Evolutionary conservation across 1,140 invertebrate genomes (phyloP), one percentile per base, ranked within the genome.

Genomic region (Halyomorpha halys): DNA sequence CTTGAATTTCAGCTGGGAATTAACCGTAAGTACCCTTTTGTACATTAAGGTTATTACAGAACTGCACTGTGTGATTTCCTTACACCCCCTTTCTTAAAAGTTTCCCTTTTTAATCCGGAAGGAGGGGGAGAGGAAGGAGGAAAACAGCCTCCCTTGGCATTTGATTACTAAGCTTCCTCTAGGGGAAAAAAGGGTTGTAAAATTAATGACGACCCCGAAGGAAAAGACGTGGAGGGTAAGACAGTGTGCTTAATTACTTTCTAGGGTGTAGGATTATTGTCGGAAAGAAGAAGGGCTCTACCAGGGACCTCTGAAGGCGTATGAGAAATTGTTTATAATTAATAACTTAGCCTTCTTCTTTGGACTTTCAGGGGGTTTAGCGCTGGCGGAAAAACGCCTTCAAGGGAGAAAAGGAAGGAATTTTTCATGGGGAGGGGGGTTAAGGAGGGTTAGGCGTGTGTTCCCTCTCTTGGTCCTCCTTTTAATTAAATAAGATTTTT

Each of bases 241-340:
- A 56, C 53, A 56, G 53, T 56, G 53, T 56, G 19, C 53, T 56
- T 56, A 56, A 56, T 56, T 56, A 56, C 53, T 56, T 56, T 56
- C 53, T 56, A 56, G 53, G 23, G 53, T 25, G 47, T 18, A 56
- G 53, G 53, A 56, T 56, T 56, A 56, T 56, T 56, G 53, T 56
- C 23, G 23, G 53, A 25, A 56, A 23, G 21, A 25, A 56, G 23
- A 5, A 25, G 23, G 23, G 53, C 47, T n/a, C 16, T 23, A 9
- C 34, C 13, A 39, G 34, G 53, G 53, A 23, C 18, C 14, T 23
- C 19, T 16, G 53, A 25, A 21, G 23, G 23, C 53, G 53, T 56
- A 56, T 56, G 53, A 56, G 53, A 56, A 56, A 56, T 56, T 56
- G 53, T 56, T 56, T 56, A 56, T 56, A 56, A 56, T 56, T 56